Percentiles rank a stretch among this genome's conserved stretches.
Evolutionary conservation across 2,113 vertebrate species (phyloP).

Genomic region (Centropristis striata): DNA sequence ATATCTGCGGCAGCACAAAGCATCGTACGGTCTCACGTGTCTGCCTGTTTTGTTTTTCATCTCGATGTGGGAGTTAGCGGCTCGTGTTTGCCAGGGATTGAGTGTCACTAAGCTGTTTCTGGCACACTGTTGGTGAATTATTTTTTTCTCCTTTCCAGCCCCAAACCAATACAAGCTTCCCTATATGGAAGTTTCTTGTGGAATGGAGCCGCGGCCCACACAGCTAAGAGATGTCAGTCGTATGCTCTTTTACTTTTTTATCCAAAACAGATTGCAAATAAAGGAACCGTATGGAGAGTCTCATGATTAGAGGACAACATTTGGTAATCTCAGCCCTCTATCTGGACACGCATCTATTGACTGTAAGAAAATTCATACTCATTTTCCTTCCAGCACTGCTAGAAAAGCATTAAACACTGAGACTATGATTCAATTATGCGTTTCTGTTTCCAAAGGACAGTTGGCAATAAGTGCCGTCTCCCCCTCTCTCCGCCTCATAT

Average conservation of each 20-base stretch:
- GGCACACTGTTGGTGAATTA: constrained; percentile 46
- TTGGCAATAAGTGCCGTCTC: constrained; percentile 46
- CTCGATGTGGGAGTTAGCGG: constrained; percentile 47
- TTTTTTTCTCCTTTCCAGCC: constrained; percentile 29
- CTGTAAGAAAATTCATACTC: constrained; percentile 54
- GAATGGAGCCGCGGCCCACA: constrained; percentile 48
- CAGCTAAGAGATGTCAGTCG: constrained; percentile 61
- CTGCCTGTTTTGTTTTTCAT: constrained; percentile 60
- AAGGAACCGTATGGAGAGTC: constrained; percentile 28
- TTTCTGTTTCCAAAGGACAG: constrained; percentile 71
- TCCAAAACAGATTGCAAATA: constrained; percentile 63
- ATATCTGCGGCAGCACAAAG: constrained; percentile 48
- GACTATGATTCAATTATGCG: constrained; percentile 70
- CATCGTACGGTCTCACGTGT: constrained; percentile 46
- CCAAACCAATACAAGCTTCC: constrained; percentile 57
- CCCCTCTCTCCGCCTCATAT: constrained; percentile 31
- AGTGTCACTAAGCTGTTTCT: constrained; percentile 72
- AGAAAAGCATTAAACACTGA: constrained; percentile 58
- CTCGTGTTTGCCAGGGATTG: constrained; percentile 59
- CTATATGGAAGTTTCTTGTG: constrained; percentile 70
- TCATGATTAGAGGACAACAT: constrained; percentile 67
- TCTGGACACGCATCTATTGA: constrained; percentile 52
- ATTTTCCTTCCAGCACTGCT: constrained; percentile 52
- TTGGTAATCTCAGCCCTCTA: constrained; percentile 62
- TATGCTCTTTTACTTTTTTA: constrained; percentile 52